phyloP scores from a whole-genome alignment of 2,888 invertebrate species.

The Habrosyne pyritoides region DNA sequence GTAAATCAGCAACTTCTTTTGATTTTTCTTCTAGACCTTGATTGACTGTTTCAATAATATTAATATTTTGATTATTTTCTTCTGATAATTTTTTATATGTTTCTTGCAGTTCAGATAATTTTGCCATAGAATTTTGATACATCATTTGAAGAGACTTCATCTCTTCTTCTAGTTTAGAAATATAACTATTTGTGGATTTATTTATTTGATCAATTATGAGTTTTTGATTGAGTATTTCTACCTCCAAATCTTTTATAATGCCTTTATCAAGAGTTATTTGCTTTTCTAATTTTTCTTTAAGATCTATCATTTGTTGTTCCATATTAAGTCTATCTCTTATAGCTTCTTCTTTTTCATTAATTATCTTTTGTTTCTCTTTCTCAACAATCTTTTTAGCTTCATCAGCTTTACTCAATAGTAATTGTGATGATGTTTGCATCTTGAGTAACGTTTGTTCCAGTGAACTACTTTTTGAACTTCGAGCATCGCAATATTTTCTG shows the following conservation, averaged over 20 bases:
- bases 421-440: slow-evolving; percentile 67
- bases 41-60: slow-evolving; percentile 40
- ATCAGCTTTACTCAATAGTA: slow-evolving; percentile 68
- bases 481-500: slow-evolving; percentile 48
- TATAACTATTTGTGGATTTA: slow-evolving; percentile 52
- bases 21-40: slow-evolving; percentile 46
- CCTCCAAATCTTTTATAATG: slow-evolving; percentile 63
- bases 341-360: slow-evolving; percentile 69
- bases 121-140: slow-evolving; percentile 50
- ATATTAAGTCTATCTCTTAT: slow-evolving; percentile 53
- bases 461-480: slow-evolving; percentile 44
- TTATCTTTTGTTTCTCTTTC: slow-evolving; percentile 70
- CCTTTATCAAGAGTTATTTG: slow-evolving; percentile 51
- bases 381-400: slow-evolving; percentile 70
- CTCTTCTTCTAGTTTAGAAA: slow-evolving; percentile 61
- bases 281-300: slow-evolving; percentile 55
- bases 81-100: slow-evolving; percentile 34
- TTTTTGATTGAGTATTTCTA: slow-evolving; percentile 63
- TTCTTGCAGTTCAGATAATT: slow-evolving; percentile 49
- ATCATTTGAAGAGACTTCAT: slow-evolving; percentile 49
- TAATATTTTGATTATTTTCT: slow-evolving; percentile 37
- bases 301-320: slow-evolving; percentile 52
- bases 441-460: slow-evolving; percentile 62
- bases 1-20: slow-evolving; percentile 46
- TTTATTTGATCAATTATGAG: slow-evolving; percentile 62